These are phyloP conservation scores for Osmoderma eremita DNA, from an alignment of 2,888 invertebrate species.

Conservation along the genomic window DNA sequence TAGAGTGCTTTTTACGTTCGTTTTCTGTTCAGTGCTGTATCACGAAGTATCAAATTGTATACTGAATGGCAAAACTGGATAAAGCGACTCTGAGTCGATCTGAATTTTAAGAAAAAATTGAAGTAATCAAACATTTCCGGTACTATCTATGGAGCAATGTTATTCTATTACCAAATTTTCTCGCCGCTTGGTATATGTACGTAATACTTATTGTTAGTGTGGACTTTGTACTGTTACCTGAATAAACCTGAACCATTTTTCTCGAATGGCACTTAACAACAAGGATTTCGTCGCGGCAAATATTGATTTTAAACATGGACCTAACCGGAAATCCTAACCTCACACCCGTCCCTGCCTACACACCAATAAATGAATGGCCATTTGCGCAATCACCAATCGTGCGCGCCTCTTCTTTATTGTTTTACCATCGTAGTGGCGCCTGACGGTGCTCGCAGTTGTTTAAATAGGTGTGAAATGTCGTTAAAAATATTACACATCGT, in stretches of 20 bases:
- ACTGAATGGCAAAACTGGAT: too few relatives aligned
- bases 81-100: too few relatives aligned
- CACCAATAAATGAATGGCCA: constrained; percentile 9
- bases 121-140: too few relatives aligned
- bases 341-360: neutral
- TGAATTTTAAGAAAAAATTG: too few relatives aligned
- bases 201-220: too few relatives aligned
- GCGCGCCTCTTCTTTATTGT: constrained; percentile 18
- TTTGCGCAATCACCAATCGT: constrained; percentile 24
- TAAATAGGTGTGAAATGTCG: constrained; percentile 41
- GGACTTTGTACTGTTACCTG: too few relatives aligned
- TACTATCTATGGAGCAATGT: too few relatives aligned
- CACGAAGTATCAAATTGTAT: too few relatives aligned
- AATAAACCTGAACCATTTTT: neutral
- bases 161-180: too few relatives aligned
- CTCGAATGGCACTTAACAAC: constrained; percentile 1
- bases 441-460: constrained; percentile 36
- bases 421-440: constrained; percentile 40
- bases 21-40: too few relatives aligned
- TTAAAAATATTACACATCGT: constrained; percentile 35
- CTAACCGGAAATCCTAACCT: constrained; percentile 22
- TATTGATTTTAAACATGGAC: constrained; percentile 18
- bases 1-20: too few relatives aligned
- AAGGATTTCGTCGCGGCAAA: constrained; percentile 20
- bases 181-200: too few relatives aligned